These are phyloP conservation scores for Pegoplata infirma DNA, from an alignment of 2,888 invertebrate genomes.

Conservation along the genomic window DNA sequence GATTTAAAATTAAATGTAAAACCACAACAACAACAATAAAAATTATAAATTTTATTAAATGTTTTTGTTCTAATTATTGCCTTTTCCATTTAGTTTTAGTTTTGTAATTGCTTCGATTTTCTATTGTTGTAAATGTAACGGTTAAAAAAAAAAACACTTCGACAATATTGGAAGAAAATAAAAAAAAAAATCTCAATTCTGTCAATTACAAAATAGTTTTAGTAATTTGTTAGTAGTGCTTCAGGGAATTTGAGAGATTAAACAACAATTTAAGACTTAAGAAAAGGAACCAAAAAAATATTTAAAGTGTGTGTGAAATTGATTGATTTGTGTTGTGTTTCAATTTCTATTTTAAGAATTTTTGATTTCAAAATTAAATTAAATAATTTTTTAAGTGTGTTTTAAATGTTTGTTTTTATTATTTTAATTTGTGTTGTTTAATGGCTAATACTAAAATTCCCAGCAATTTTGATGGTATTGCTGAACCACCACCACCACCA, in stretches of 20 bases:
- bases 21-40: neutral
- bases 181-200: slow-evolving; percentile 42
- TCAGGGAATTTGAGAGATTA: slow-evolving; percentile 45
- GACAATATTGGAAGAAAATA: slow-evolving; percentile 35
- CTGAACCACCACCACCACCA: too few relatives aligned
- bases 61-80: slow-evolving; percentile 8
- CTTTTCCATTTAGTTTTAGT: slow-evolving; percentile 5
- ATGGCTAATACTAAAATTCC: slow-evolving; percentile 36
- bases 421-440: too few relatives aligned
- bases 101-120: slow-evolving; percentile 24
- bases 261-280: slow-evolving; percentile 37
- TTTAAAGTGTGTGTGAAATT: neutral
- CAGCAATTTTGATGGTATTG: slow-evolving; percentile 45
- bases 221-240: slow-evolving; percentile 26
- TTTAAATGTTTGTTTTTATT: slow-evolving; percentile 17
- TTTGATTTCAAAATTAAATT: neutral
- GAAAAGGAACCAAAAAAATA: too few relatives aligned
- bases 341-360: neutral
- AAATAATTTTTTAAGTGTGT: slow-evolving; percentile 15
- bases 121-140: slow-evolving; percentile 47
- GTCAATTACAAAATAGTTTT: slow-evolving; percentile 36
- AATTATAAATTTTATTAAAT: slow-evolving; percentile 9
- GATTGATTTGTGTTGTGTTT: neutral
- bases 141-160: slow-evolving; percentile 42
- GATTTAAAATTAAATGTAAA: slow-evolving; percentile 21